phyloP scores from a whole-genome alignment of 1,140 invertebrate genomes.

The Drosophila repleta region DNA sequence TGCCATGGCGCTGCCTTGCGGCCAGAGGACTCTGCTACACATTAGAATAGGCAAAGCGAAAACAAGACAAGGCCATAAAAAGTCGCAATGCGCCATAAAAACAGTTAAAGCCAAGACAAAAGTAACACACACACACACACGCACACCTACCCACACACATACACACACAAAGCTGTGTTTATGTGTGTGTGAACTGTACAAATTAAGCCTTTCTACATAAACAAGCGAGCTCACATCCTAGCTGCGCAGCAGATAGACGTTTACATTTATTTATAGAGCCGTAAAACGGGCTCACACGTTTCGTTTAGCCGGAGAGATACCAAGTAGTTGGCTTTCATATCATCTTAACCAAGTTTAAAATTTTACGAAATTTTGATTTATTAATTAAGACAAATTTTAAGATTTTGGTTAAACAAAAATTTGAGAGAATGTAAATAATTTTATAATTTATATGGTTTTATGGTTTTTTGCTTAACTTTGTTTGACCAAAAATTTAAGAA shows the following conservation, averaged over 20 bases:
- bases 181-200: conserved; percentile 50
- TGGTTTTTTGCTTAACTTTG: too few relatives aligned
- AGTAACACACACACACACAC: conserved; percentile 57
- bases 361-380: too few relatives aligned
- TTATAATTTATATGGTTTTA: too few relatives aligned
- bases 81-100: conserved; percentile 82
- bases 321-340: neutral
- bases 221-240: conserved; percentile 77
- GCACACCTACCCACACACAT: conserved; percentile 22
- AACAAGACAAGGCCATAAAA: conserved; percentile 79
- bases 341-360: too few relatives aligned
- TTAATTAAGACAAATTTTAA: too few relatives aligned
- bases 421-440: too few relatives aligned
- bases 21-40: conserved; percentile 44
- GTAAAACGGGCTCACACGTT: conserved; percentile 4
- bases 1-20: conserved; percentile 3
- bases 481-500: too few relatives aligned
- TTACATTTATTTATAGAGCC: conserved; percentile 44
- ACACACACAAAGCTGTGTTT: conserved; percentile 35
- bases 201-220: conserved; percentile 81
- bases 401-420: too few relatives aligned
- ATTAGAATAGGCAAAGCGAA: conserved; percentile 75
- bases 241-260: conserved; percentile 37
- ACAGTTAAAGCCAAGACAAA: conserved; percentile 82
- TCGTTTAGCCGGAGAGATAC: conserved; percentile 12